Conservation (phyloP, 2,888 invertebrate species). For the Aphidius colemani region DNA sequence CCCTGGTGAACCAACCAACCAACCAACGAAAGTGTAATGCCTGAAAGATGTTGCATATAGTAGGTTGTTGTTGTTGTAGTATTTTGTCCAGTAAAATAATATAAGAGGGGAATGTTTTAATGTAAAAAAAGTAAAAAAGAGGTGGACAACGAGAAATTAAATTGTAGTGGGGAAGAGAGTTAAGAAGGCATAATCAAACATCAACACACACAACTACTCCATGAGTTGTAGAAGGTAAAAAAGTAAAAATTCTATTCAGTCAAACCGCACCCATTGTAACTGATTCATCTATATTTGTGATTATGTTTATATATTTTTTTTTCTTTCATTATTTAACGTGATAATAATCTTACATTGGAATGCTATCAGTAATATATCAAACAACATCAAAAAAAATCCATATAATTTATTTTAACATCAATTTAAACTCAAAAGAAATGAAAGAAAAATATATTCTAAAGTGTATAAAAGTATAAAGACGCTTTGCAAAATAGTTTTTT, state of each 20-base stretch:
- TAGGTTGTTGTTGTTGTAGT: too few relatives aligned
- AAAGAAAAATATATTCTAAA: too few relatives aligned
- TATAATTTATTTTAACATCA: neutral
- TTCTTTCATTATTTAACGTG: neutral
- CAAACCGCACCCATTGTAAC: conserved; percentile 56
- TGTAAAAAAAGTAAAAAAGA: neutral
- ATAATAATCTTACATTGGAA: neutral
- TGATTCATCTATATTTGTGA: conserved; percentile 37
- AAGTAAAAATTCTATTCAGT: conserved; percentile 30
- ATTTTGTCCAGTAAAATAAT: too few relatives aligned
- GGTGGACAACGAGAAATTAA: neutral
- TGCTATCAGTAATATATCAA: neutral
- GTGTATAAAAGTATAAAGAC: too few relatives aligned
- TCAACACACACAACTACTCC: conserved; percentile 14
- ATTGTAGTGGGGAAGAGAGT: conserved; percentile 10
- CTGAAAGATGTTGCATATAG: too few relatives aligned
- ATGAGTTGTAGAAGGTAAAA: neutral
- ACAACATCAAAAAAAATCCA: neutral
- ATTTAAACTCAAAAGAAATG: too few relatives aligned
- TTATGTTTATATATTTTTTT: neutral
- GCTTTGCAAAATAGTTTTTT: too few relatives aligned
- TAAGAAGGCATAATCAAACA: conserved; percentile 22
- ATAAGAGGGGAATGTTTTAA: too few relatives aligned
- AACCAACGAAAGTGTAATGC: neutral
- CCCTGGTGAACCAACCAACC: conserved; percentile 1